Evolutionary conservation across 2,888 invertebrate genomes (phyloP).

Genomic region (Harpalus rufipes): DNA sequence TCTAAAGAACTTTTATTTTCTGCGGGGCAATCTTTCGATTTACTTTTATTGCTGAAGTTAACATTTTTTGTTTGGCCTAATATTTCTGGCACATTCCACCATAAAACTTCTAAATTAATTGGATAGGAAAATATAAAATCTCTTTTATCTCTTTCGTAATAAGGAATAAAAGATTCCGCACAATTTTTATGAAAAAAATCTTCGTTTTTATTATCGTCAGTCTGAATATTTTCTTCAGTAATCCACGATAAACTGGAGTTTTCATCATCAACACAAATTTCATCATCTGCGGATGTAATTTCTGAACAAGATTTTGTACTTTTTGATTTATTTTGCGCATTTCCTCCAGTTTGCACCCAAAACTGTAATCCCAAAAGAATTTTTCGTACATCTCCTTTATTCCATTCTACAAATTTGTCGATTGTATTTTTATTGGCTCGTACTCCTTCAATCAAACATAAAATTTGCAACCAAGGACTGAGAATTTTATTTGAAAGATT

Average conservation of each 20-base stretch:
- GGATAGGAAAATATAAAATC: constrained; percentile 70
- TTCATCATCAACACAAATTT: constrained; percentile 55
- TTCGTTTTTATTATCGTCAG: constrained; percentile 38
- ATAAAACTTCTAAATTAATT: constrained; percentile 72
- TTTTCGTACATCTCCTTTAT: constrained; percentile 85
- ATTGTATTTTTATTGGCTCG: constrained; percentile 79
- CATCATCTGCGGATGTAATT: constrained; percentile 37
- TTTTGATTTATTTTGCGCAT: constrained; percentile 69
- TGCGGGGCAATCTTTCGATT: not conserved
- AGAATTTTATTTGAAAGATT: constrained; percentile 78
- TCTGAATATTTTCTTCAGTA: constrained; percentile 23
- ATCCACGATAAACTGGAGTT: constrained; percentile 61
- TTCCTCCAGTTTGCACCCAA: constrained; percentile 80
- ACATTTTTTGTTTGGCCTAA: constrained; percentile 55
- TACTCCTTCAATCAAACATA: constrained; percentile 83
- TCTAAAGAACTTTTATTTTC: constrained; percentile 21
- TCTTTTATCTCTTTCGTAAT: constrained; percentile 65
- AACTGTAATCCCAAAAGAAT: constrained; percentile 87
- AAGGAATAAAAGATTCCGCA: constrained; percentile 71
- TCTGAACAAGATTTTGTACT: not conserved
- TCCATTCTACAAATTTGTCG: constrained; percentile 80
- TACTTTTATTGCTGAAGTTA: constrained; percentile 7
- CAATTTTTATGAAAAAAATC: constrained; percentile 70
- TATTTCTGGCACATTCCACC: constrained; percentile 74
- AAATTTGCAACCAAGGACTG: constrained; percentile 83